Conservation (phyloP, 2,888 invertebrate genomes). For the Glaucopsyche alexis region DNA sequence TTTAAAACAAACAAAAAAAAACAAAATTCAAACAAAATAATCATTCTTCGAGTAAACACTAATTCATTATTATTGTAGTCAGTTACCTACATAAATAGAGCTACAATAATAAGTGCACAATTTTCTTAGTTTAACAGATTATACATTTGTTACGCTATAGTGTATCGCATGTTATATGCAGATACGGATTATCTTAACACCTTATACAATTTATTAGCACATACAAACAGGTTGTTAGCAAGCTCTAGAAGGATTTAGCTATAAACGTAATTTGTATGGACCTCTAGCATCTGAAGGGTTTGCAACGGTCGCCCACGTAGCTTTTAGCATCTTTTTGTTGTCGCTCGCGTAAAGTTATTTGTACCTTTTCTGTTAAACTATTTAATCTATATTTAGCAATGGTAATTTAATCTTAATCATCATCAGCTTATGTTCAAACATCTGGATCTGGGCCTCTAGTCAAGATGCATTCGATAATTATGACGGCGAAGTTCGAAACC, state of each 20-base stretch:
- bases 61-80: no score
- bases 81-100: no score
- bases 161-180: constrained; percentile 49
- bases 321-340: constrained; percentile 36
- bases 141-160: constrained; percentile 18
- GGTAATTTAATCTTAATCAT: neutral
- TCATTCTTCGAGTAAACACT: no score
- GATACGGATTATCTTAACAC: constrained; percentile 71
- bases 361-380: neutral
- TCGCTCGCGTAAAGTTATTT: constrained; percentile 21
- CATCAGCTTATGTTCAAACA: neutral
- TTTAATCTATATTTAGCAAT: neutral
- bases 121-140: neutral
- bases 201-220: constrained; percentile 67
- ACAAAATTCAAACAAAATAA: no score
- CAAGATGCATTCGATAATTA: no score
- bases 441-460: no score
- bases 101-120: neutral
- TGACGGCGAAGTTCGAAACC: no score
- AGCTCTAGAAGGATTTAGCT: constrained; percentile 62
- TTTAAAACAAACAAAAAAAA: no score
- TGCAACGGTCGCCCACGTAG: constrained; percentile 39
- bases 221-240: constrained; percentile 69
- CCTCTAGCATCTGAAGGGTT: constrained; percentile 44
- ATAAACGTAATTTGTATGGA: constrained; percentile 74